Evolutionary conservation across 53 echinoderm and acorn worm genomes (phyloP), one percentile per base, ranked within the genome.

Genomic region (Stichopus horrens): DNA sequence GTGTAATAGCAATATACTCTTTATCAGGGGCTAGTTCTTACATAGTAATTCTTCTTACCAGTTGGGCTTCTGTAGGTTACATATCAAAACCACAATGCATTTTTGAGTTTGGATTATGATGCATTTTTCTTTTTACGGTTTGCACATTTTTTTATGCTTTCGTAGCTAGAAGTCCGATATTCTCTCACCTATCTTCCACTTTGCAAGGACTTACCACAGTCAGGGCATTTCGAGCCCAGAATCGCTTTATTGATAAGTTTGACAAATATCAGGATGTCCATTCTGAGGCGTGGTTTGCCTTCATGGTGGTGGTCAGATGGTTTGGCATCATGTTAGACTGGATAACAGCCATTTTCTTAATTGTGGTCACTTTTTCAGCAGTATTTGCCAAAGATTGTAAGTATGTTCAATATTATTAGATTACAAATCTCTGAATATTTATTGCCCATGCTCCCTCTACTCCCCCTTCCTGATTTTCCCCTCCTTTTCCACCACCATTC

Each of bases 91-190:
- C 37, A 37, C 37, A 2, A 37, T 37, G 37, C 37, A 37, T 37
- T 37, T 37, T 1, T 37, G 37, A 0, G 2, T 37, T 37, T 37
- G 0, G 37, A 2, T 37, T 37, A 37, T 37, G 37, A 37, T 37
- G 37, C 37, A 37, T 37, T 37, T 37, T 37, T 37, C 37, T 37
- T 37, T 37, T 37, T 37, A 37, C 37, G 37, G 0, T 37, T 37
- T 37, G 37, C 37, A 37, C 13, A 21, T 21, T 21, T 76, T 76
- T 21, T 52, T 54, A 6, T 53, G 7, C 86, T 51, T 86, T 68
- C 37, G 9, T 89, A 93, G 95, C 88, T 85, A 90, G 95, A 55
- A 93, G 95, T 86, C 95, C 95, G 13, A 90, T 95, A 2, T 95
- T 93, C 73, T 93, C 93, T 7, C 95, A 95, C 86, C 91, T 93